phyloP scores from a whole-genome alignment of 1,140 invertebrate species.

The Micrasema minimum region DNA sequence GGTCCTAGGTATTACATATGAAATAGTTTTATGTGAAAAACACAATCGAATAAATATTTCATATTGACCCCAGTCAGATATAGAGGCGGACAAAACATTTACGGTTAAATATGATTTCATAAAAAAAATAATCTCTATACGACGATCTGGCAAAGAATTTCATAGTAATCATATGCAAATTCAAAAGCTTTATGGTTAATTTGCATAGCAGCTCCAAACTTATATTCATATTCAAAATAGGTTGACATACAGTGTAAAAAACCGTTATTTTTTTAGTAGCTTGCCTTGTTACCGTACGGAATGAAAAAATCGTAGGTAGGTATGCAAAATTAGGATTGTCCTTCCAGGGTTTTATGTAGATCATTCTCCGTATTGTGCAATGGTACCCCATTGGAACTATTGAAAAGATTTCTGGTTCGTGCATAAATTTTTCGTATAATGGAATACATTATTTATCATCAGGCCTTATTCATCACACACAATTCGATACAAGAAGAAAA shows the following conservation, averaged over 20 bases:
- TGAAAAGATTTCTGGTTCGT: conserved; percentile 46
- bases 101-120: too few species aligned
- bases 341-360: conserved; percentile 20
- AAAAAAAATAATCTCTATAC: too few species aligned
- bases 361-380: conserved; percentile 49
- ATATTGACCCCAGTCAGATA: too few species aligned
- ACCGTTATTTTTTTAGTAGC: conserved; percentile 39
- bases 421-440: conserved; percentile 53
- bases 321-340: conserved; percentile 53
- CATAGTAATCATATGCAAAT: conserved; percentile 43
- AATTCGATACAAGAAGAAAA: conserved; percentile 54
- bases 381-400: conserved; percentile 32
- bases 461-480: conserved; percentile 49
- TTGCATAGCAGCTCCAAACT: conserved; percentile 39
- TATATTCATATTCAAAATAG: conserved; percentile 43
- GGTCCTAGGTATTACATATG: too few species aligned
- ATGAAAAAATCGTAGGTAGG: conserved; percentile 29
- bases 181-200: conserved; percentile 43
- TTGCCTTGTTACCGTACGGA: conserved; percentile 22
- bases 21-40: too few species aligned
- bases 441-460: conserved; percentile 55
- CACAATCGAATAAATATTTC: too few species aligned
- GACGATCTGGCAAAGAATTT: not conserved
- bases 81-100: too few species aligned
- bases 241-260: conserved; percentile 33